Base-by-base conservation (phyloP, 2,888 invertebrate genomes). In the Furcula furcula region DNA sequence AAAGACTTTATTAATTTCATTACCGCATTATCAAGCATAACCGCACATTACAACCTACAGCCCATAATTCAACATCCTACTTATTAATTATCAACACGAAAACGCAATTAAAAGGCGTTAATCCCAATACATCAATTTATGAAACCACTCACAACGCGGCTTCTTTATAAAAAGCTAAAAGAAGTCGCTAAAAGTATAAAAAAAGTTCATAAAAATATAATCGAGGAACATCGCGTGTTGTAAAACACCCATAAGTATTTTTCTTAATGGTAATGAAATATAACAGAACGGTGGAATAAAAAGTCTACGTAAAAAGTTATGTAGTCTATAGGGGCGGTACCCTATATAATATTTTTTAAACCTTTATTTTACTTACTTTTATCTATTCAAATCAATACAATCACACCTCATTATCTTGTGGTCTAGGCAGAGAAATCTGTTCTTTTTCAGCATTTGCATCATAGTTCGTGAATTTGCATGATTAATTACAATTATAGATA, bases 61-160 rank as follows among this genome's bases (percentile, higher is more conserved):
- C n/a, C n/a, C n/a, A n/a, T n/a, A n/a, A n/a, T n/a, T n/a, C n/a
- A 57, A 63, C 50, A 67, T 62, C 61, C 63, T 64, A 55, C 51
- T 46, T 46, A 38, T 47, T 36, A 42, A 36, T 38, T 44, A n/a
- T n/a, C n/a, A n/a, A n/a, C n/a, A 55, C 48, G 47, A 45, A 54
- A 47, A 46, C 51, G 58, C n/a, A 66, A 65, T 67, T 63, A 65
- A 64, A 68, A 70, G 66, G 75, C 69, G 77, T 68, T 76, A 76
- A 78, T 76, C 70, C 70, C 35, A 21, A 55, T 57, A 53, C 61
- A 69, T 71, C 64, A 66, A 76, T 74, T 71, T 60, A 46, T n/a
- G 46, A 52, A 57, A 42, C 32, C 36, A 31, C 49, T 51, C 61
- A 3, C 4, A 11, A 11, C 23, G 23, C 23, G 10, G 12, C 23